Conservation (phyloP, 1,140 invertebrate genomes). For the Achatina immaculata region DNA sequence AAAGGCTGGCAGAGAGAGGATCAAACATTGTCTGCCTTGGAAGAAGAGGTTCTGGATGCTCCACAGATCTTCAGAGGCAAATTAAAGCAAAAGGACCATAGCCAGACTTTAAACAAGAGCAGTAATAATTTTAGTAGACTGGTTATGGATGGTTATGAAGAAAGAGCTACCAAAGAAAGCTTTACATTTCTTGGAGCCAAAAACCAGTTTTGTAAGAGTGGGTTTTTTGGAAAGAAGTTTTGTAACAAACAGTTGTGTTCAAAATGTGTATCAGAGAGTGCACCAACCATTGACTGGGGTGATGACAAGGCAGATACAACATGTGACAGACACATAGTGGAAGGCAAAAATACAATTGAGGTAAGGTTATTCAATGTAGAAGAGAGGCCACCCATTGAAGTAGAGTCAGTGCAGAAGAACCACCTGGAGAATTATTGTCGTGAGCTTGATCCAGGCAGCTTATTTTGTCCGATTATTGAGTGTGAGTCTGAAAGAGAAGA, state of each 20-base stretch:
- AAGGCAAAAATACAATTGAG: neutral
- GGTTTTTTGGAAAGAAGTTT: slow-evolving; percentile 35
- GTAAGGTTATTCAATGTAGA: neutral
- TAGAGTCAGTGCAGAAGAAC: neutral
- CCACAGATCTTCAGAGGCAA: neutral
- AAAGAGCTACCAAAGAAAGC: slow-evolving; percentile 5
- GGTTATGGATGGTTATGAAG: slow-evolving; percentile 5
- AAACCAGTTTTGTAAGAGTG: slow-evolving; percentile 36
- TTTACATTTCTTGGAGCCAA: slow-evolving; percentile 37
- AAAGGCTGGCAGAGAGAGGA: neutral
- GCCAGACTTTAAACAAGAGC: slow-evolving; percentile 9
- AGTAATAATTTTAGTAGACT: slow-evolving; percentile 32
- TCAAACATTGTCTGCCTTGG: neutral
- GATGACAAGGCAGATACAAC: neutral
- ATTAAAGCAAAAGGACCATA: slow-evolving; percentile 18
- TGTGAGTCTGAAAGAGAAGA: slow-evolving; percentile 30
- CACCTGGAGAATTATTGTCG: neutral
- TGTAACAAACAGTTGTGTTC: slow-evolving; percentile 39
- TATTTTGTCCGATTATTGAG: slow-evolving; percentile 33
- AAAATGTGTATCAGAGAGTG: slow-evolving; percentile 33
- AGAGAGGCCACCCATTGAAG: neutral
- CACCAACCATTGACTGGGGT: slow-evolving; percentile 34
- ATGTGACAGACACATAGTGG: neutral
- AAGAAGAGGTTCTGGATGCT: neutral
- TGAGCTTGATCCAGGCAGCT: neutral